Conservation (phyloP, 1,140 invertebrate species). For the Solenopsis invicta region DNA sequence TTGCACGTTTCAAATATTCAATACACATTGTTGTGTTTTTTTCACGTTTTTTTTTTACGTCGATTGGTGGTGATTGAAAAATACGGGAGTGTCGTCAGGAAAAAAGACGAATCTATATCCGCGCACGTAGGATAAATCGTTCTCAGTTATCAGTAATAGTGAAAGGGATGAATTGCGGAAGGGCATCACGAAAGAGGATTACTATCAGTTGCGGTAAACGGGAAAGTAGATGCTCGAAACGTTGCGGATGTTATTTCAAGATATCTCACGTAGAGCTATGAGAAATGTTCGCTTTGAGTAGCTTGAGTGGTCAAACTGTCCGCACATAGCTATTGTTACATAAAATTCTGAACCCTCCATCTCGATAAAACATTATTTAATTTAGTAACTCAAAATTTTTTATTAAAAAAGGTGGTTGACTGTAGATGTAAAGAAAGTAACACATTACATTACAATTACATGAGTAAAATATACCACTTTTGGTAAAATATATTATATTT, state of each 20-base stretch:
- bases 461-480: not conserved
- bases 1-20: constrained; percentile 6
- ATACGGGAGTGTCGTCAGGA: not conserved
- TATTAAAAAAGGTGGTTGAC: too few relatives aligned
- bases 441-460: too few relatives aligned
- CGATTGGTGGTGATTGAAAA: not conserved
- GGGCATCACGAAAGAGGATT: not conserved
- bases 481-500: not conserved
- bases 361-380: not conserved
- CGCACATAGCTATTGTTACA: not conserved
- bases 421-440: not conserved
- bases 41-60: too few relatives aligned
- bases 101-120: not conserved
- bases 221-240: not conserved
- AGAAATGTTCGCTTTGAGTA: not conserved
- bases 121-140: not conserved
- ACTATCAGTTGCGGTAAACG: not conserved
- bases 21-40: not conserved
- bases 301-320: not conserved
- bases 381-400: not conserved
- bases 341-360: not conserved
- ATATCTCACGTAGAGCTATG: not conserved
- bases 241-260: not conserved
- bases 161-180: constrained; percentile 25
- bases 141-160: not conserved